Evolutionary conservation across 92 coral and sea anemone genomes (phyloP).

Genomic region (Epizoanthus illoricatus): DNA sequence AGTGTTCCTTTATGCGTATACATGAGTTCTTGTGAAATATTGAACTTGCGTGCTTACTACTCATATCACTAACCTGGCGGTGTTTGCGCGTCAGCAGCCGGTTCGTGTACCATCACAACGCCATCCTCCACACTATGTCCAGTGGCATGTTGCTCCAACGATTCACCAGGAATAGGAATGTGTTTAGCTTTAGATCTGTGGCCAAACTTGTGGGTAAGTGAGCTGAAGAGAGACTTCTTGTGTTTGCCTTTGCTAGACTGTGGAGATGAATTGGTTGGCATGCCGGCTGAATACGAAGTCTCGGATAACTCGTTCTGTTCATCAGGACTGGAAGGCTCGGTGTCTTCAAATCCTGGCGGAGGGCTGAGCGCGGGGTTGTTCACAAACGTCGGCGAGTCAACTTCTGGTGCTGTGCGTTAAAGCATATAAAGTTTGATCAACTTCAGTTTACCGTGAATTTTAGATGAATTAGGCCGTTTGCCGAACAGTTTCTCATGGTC

Average conservation of each 20-base stretch:
- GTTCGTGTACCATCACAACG: conserved; percentile 36
- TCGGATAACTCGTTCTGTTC: conserved; percentile 10
- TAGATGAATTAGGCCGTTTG: background rate
- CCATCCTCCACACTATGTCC: conserved; percentile 51
- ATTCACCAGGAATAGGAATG: conserved; percentile 15
- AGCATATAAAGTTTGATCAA: no score
- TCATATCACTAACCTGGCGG: conserved; percentile 6
- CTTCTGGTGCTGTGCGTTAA: background rate
- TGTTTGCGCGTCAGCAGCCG: background rate
- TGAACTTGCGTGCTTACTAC: no score
- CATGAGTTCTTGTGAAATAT: no score
- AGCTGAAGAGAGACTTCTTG: conserved; percentile 56
- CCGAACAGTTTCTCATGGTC: no score
- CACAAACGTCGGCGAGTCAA: background rate
- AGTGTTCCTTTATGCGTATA: no score
- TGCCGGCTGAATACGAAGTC: background rate
- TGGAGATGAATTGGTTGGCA: background rate
- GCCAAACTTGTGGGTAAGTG: conserved; percentile 68
- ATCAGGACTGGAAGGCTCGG: background rate
- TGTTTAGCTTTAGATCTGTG: conserved; percentile 59
- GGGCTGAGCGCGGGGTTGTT: background rate
- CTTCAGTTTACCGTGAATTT: background rate
- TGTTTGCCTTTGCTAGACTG: conserved; percentile 10
- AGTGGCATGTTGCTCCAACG: conserved; percentile 12
- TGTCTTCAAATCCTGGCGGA: background rate